Percentiles rank a stretch among this genome's conserved stretches.
Conservation (phyloP, 2,797 vertebrate genomes). For the Alosa sapidissima region DNA sequence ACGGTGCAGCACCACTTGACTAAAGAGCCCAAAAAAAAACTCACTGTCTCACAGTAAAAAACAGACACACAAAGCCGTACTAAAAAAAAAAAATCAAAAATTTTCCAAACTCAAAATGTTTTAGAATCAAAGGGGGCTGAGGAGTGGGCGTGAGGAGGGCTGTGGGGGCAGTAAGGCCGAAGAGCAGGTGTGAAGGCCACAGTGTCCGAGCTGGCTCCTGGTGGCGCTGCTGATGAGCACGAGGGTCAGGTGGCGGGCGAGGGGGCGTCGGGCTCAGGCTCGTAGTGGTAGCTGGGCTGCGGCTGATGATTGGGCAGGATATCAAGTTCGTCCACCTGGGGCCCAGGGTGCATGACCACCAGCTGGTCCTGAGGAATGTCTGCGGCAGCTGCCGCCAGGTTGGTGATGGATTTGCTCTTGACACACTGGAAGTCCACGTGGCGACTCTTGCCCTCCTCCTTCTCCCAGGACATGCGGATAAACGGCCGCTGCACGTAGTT, state of each 20-base stretch:
- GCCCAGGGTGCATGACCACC: slow-evolving; percentile 86
- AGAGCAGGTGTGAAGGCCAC: slow-evolving; percentile 66
- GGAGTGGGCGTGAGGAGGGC: slow-evolving; percentile 23
- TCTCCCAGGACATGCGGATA: slow-evolving; percentile 99
- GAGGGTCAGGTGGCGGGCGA: slow-evolving; percentile 42
- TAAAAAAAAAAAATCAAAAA: neutral
- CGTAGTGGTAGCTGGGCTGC: slow-evolving; percentile 68
- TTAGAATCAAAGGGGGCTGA: neutral
- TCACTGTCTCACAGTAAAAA: neutral
- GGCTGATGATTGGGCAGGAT: slow-evolving; percentile 79
- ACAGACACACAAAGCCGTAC: neutral
- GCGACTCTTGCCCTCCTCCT: slow-evolving; percentile 96
- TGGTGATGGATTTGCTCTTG: slow-evolving; percentile 97
- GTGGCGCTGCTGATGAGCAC: neutral
- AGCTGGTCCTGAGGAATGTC: slow-evolving; percentile 97
- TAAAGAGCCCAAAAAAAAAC: neutral
- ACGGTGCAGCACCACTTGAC: neutral
- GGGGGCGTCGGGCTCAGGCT: slow-evolving; percentile 78
- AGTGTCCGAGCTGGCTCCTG: slow-evolving; percentile 35
- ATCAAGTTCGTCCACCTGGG: slow-evolving; percentile 94
- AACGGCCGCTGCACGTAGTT: slow-evolving; percentile 98
- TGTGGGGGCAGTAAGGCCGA: slow-evolving; percentile 54
- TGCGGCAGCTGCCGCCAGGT: slow-evolving; percentile 88
- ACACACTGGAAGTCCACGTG: slow-evolving; percentile 99
- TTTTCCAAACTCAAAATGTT: slow-evolving; percentile 20